phyloP scores from a whole-genome alignment of 2,113 vertebrate species.

The Calyptommatus sinebrachiatus region DNA sequence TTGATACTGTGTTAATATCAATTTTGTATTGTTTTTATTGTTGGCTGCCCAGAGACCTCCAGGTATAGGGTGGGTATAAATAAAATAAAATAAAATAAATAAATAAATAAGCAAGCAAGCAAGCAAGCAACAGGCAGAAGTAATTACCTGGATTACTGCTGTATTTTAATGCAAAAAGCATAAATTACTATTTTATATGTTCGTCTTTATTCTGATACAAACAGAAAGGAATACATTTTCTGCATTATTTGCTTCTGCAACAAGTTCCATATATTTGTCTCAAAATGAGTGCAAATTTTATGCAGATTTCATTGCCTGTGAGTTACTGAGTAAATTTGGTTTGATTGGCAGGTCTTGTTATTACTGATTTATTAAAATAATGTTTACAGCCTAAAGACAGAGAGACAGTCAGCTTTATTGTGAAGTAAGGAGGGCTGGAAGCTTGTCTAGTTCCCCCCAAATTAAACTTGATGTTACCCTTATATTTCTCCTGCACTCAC shows the following conservation, averaged over 20 bases:
- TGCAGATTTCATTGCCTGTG: neutral
- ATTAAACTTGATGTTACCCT: neutral
- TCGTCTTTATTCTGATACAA: neutral
- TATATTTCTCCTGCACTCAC: neutral
- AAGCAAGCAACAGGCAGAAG: neutral
- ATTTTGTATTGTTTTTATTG: too few relatives aligned
- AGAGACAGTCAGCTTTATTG: neutral
- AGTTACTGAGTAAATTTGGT: neutral
- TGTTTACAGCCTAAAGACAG: neutral
- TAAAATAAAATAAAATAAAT: too few relatives aligned
- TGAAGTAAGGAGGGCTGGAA: neutral
- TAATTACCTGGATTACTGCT: neutral
- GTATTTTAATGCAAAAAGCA: neutral
- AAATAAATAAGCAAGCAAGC: too few relatives aligned
- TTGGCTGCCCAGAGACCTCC: too few relatives aligned
- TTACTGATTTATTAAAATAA: neutral
- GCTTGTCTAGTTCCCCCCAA: neutral
- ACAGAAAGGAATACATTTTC: neutral
- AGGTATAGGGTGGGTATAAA: too few relatives aligned
- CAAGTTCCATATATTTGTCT: neutral
- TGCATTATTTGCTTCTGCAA: neutral
- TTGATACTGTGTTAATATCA: too few relatives aligned
- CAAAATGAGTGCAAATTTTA: neutral
- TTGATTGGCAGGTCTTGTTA: neutral
- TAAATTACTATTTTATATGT: neutral